These are phyloP conservation scores for Herpetotheres cachinnans DNA, from an alignment of 2,113 vertebrate genomes.

Conservation along the genomic window DNA sequence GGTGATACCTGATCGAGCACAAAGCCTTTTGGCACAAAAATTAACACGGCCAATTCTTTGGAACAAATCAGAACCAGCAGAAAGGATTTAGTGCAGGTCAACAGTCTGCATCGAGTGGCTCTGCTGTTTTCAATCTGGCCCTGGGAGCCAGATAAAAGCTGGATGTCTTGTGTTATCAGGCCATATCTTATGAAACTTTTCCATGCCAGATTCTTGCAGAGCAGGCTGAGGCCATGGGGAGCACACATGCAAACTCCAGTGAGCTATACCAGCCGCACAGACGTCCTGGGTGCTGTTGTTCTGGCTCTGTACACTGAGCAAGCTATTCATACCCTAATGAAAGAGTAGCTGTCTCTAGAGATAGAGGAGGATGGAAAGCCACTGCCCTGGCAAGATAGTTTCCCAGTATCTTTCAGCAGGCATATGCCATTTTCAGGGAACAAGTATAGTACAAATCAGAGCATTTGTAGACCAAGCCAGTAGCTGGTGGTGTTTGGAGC, in stretches of 20 bases:
- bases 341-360: not conserved
- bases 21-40: not conserved
- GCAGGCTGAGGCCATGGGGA: not conserved
- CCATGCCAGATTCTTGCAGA: not conserved
- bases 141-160: not conserved
- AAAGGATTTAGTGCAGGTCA: not conserved
- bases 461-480: not conserved
- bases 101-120: not conserved
- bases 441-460: not conserved
- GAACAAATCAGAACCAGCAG: not conserved
- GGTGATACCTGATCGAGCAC: not conserved
- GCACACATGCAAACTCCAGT: not conserved
- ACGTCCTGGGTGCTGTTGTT: not conserved
- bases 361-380: not conserved
- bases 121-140: not conserved
- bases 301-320: not conserved
- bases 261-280: not conserved
- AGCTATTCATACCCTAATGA: not conserved
- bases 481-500: not conserved
- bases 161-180: not conserved
- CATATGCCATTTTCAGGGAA: not conserved
- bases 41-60: rapidly evolving
- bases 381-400: not conserved
- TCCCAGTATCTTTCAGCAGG: not conserved
- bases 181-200: not conserved